phyloP scores from a whole-genome alignment of 2,888 invertebrate genomes.

The Euzetes globulus region DNA sequence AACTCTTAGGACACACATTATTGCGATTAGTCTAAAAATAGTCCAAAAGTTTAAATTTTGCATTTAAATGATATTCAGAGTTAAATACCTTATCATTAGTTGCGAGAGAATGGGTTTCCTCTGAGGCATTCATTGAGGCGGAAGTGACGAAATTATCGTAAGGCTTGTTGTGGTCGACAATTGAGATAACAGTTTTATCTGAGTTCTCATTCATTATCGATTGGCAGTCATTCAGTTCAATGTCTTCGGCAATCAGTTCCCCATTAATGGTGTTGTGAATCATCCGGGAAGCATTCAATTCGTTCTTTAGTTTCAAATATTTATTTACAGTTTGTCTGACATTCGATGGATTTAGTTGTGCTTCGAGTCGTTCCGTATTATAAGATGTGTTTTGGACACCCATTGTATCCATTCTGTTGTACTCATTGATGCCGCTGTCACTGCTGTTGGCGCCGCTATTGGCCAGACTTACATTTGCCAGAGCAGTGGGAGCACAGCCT shows the following conservation, averaged over 20 bases:
- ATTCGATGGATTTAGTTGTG: slow-evolving; percentile 45
- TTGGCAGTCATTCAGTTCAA: no score
- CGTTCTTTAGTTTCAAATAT: slow-evolving; percentile 39
- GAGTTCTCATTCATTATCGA: no score
- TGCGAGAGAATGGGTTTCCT: no score
- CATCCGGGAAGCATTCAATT: background rate
- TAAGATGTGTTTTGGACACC: slow-evolving; percentile 20
- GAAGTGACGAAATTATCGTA: no score
- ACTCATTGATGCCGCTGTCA: slow-evolving; percentile 69
- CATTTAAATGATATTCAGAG: background rate
- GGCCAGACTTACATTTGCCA: slow-evolving; percentile 54
- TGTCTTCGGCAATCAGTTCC: no score
- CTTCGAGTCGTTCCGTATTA: slow-evolving; percentile 44
- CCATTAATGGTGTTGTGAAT: background rate
- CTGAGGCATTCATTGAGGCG: no score
- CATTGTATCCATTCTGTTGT: background rate
- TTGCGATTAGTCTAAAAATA: background rate
- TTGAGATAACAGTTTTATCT: no score
- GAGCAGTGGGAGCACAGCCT: slow-evolving; percentile 40
- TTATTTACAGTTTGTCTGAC: slow-evolving; percentile 47
- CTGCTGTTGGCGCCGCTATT: slow-evolving; percentile 65
- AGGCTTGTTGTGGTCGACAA: no score
- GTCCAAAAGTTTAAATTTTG: background rate
- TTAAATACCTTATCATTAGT: no score
- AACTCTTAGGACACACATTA: background rate